These are phyloP conservation scores for Caenorhabditis panamensis DNA, from an alignment of 2,888 invertebrate species.

Conservation along the genomic window DNA sequence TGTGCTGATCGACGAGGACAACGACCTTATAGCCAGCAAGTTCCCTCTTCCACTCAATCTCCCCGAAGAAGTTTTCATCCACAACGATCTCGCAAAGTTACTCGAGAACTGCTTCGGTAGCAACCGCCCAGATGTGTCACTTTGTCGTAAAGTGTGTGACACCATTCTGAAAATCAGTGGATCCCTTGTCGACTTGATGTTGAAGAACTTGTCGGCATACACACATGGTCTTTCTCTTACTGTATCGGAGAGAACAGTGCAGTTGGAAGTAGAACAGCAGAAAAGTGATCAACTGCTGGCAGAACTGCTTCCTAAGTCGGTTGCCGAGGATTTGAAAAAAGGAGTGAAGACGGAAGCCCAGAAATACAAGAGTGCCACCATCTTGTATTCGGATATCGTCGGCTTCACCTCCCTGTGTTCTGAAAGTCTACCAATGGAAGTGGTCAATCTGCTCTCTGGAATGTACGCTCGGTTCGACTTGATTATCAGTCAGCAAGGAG, in stretches of 20 bases:
- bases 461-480: constrained; percentile 78
- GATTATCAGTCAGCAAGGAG: constrained; percentile 76
- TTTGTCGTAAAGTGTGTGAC: constrained; percentile 78
- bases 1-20: constrained; percentile 71
- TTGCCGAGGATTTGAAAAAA: constrained; percentile 74
- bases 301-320: constrained; percentile 76
- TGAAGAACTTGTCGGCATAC: constrained; percentile 76
- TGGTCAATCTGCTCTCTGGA: constrained; percentile 76
- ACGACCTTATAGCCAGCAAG: constrained; percentile 69
- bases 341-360: constrained; percentile 71
- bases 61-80: constrained; percentile 53
- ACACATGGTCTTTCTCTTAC: constrained; percentile 73
- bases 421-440: constrained; percentile 78
- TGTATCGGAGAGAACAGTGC: constrained; percentile 72
- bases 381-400: constrained; percentile 80
- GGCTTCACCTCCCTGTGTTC: constrained; percentile 80
- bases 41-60: constrained; percentile 58
- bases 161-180: constrained; percentile 80
- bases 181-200: constrained; percentile 79
- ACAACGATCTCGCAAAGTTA: constrained; percentile 33
- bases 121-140: constrained; percentile 70
- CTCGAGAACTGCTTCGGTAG: constrained; percentile 58
- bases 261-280: constrained; percentile 73
- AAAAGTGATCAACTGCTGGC: constrained; percentile 73
- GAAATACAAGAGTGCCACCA: constrained; percentile 74